These are phyloP conservation scores for Polydesmus complanatus DNA, from an alignment of 2,888 invertebrate genomes.

Conservation along the genomic window DNA sequence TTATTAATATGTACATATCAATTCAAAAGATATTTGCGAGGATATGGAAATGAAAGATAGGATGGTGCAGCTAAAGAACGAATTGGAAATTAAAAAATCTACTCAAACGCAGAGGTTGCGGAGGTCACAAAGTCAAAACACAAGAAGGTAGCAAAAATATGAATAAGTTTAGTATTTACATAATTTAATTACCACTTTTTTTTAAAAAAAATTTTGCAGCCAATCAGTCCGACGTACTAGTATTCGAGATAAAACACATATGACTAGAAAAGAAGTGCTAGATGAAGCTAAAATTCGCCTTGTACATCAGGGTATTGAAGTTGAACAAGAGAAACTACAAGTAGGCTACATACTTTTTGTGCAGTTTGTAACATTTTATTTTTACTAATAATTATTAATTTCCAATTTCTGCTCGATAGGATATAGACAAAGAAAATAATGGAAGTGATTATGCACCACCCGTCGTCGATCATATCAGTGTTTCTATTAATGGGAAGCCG, in stretches of 20 bases:
- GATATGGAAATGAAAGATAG: slow-evolving; percentile 85
- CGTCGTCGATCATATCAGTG: slow-evolving; percentile 4
- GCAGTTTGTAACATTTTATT: background rate
- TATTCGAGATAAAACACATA: slow-evolving; percentile 78
- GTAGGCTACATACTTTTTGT: background rate
- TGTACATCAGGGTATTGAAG: slow-evolving; percentile 29
- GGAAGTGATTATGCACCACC: slow-evolving; percentile 9
- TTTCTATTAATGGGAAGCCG: slow-evolving; percentile 1
- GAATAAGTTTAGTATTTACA: background rate
- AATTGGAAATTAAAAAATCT: slow-evolving; percentile 65
- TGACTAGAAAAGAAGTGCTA: slow-evolving; percentile 84
- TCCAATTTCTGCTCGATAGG: background rate
- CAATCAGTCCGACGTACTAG: slow-evolving; percentile 88
- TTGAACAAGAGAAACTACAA: slow-evolving; percentile 3
- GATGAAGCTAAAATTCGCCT: slow-evolving; percentile 71
- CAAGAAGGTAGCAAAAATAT: slow-evolving; percentile 27
- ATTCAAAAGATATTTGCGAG: slow-evolving; percentile 96
- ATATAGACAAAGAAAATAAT: background rate
- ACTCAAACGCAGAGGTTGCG: slow-evolving; percentile 45
- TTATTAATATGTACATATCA: slow-evolving; percentile 10
- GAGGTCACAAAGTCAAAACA: slow-evolving; percentile 44
- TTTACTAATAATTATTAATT: background rate
- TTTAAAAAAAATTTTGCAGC: slow-evolving; percentile 37
- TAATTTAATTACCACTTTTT: background rate
- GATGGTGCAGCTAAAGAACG: slow-evolving; percentile 71